These are phyloP conservation scores for Mylabris sibirica DNA, from an alignment of 2,888 invertebrate species.

Conservation along the genomic window DNA sequence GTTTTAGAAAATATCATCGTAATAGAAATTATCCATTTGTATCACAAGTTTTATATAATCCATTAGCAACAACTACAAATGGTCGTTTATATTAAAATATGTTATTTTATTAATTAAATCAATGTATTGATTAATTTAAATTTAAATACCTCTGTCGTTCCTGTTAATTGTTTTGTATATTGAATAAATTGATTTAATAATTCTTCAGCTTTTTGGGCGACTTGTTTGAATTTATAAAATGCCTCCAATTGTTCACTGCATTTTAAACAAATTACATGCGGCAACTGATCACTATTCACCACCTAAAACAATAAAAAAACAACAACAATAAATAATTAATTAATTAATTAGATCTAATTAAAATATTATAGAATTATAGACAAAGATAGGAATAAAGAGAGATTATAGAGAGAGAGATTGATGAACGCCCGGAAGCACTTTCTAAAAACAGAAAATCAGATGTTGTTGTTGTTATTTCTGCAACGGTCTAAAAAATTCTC, in stretches of 20 bases:
- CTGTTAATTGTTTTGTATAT: constrained; percentile 73
- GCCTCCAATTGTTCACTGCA: constrained; percentile 80
- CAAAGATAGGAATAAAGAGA: constrained; percentile 15
- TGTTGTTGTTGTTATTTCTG: constrained; percentile 7
- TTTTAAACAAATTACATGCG: constrained; percentile 78
- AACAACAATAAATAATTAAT: constrained; percentile 16
- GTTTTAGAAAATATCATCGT: constrained; percentile 46
- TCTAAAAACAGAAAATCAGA: constrained; percentile 26
- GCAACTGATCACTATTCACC: constrained; percentile 77
- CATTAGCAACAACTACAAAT: constrained; percentile 30
- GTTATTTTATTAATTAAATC: neutral
- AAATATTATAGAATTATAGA: constrained; percentile 18
- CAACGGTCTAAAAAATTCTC: constrained; percentile 8
- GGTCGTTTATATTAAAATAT: neutral
- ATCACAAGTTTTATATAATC: constrained; percentile 54
- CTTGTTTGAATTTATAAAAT: constrained; percentile 78
- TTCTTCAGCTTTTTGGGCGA: constrained; percentile 77
- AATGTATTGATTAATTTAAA: neutral
- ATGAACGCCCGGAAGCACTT: constrained; percentile 41
- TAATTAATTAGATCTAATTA: constrained; percentile 3
- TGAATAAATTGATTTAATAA: constrained; percentile 79
- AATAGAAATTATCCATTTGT: constrained; percentile 50
- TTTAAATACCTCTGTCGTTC: constrained; percentile 68
- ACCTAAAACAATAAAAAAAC: constrained; percentile 65
- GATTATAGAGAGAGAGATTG: constrained; percentile 19